Evolutionary conservation across 2,888 invertebrate species (phyloP), one percentile per base, ranked within the genome.

Genomic region (Nycteola revayana): DNA sequence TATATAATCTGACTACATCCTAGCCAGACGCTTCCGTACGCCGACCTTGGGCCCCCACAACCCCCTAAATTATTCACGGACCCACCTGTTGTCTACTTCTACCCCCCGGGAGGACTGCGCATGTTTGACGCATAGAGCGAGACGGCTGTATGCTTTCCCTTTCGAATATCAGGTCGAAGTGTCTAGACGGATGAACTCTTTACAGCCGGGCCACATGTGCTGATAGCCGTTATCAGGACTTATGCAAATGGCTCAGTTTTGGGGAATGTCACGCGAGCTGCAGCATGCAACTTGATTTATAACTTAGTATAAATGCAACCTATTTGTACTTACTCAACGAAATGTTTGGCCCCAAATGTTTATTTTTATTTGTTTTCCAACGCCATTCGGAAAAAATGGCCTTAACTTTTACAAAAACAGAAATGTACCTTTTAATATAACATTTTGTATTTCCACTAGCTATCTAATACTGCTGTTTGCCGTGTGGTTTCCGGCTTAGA

Each of bases 131-230:
- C 71, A 75, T 60, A 76, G 75, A 80, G 66, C 41, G 71, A 64
- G 81, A 79, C 48, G 57, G 62, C 36, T 24, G 32, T 32, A 48
- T 49, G 42, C 43, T 63, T 58, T 68, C 76, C 66, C 68, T 81
- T 76, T 76, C 80, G 57, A 59, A 60, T 59, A 58, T 57, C 71
- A 76, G 87, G 85, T 86, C 86, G 87, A 87, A 84, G 60, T 70
- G 87, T 88, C 87, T 88, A 87, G 87, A 88, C 87, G 73, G 68
- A 69, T 85, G 87, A 86, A 85, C 86, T 85, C 79, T 84, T 82
- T 78, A 84, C 65, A 65, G 75, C 61, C 51, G 56, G 48, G 60
- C 54, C 71, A 68, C 64, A 66, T 74, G 69, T 71, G 66, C 51
- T 46, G 60, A 63, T 65, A 61, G 44, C 47, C 31, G 57, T 45